Percentiles rank a stretch among this genome's conserved stretches.
phyloP scores from a whole-genome alignment of 2,888 invertebrate genomes.

The Pilophorus perplexus region DNA sequence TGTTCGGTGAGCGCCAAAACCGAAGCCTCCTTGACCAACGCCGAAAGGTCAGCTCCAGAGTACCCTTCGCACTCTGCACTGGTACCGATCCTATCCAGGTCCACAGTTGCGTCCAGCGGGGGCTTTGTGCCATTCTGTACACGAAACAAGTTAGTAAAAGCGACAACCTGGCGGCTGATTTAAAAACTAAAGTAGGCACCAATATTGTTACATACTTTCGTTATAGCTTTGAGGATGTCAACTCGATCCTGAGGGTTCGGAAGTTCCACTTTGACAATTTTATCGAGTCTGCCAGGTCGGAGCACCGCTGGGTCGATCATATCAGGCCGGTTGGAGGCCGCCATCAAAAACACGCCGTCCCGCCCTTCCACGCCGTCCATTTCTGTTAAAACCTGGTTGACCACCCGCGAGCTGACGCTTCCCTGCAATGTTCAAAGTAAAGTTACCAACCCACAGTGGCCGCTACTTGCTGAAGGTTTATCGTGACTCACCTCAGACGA shows the following conservation, averaged over 20 bases:
- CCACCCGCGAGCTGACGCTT: conserved; percentile 78
- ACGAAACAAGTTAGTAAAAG: neutral
- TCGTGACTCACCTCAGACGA: conserved; percentile 62
- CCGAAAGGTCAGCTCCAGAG: conserved; percentile 91
- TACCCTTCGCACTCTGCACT: conserved; percentile 70
- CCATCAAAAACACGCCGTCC: conserved; percentile 90
- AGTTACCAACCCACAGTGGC: no score
- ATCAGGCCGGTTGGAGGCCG: conserved; percentile 94
- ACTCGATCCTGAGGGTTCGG: conserved; percentile 74
- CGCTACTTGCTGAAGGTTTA: no score
- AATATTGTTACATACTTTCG: conserved; percentile 63
- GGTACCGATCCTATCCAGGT: conserved; percentile 67
- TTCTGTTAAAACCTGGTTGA: conserved; percentile 95
- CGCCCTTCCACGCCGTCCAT: conserved; percentile 96
- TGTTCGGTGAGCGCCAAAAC: conserved; percentile 75
- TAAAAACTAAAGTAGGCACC: neutral
- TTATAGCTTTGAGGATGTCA: conserved; percentile 85
- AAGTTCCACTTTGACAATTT: conserved; percentile 85
- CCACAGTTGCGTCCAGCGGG: conserved; percentile 69
- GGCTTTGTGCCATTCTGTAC: conserved; percentile 76
- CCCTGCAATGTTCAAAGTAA: conserved; percentile 54
- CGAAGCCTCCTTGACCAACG: conserved; percentile 84
- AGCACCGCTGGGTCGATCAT: conserved; percentile 94
- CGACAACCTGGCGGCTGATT: neutral
- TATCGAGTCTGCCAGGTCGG: conserved; percentile 83